Evolutionary conservation across 2,113 vertebrate genomes (phyloP).

Genomic region (Colius striatus): DNA sequence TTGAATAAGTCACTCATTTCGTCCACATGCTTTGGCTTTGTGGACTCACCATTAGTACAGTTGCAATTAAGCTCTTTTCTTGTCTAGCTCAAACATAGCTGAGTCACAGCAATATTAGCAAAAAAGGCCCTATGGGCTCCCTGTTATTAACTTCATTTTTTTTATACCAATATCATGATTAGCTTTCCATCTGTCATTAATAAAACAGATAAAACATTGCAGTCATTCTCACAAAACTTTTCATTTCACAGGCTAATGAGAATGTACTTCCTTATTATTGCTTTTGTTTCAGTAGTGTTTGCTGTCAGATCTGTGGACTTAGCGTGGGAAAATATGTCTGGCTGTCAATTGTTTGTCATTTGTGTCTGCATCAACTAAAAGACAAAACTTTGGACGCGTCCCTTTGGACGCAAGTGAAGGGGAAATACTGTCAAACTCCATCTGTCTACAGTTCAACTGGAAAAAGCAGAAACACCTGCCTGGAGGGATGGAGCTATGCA

Average conservation of each 20-base stretch:
- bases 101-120: background rate
- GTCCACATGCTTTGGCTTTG: background rate
- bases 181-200: slow-evolving; percentile 35
- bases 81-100: background rate
- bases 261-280: background rate
- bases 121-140: background rate
- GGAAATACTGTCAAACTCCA: slow-evolving; percentile 51
- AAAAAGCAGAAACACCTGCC: slow-evolving; percentile 62
- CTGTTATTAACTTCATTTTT: slow-evolving; percentile 1
- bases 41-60: background rate
- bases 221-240: background rate
- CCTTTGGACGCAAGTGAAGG: slow-evolving; percentile 27
- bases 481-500: slow-evolving; percentile 18
- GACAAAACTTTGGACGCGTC: slow-evolving; percentile 36
- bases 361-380: slow-evolving; percentile 19
- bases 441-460: slow-evolving; percentile 39
- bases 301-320: slow-evolving; percentile 13
- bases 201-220: background rate
- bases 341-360: slow-evolving; percentile 48
- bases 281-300: background rate
- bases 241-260: background rate
- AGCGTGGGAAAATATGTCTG: slow-evolving; percentile 8
- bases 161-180: background rate
- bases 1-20: background rate
- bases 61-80: background rate